Evolutionary conservation across 2,113 vertebrate species (phyloP).

Genomic region (Phrynocephalus versicolor): DNA sequence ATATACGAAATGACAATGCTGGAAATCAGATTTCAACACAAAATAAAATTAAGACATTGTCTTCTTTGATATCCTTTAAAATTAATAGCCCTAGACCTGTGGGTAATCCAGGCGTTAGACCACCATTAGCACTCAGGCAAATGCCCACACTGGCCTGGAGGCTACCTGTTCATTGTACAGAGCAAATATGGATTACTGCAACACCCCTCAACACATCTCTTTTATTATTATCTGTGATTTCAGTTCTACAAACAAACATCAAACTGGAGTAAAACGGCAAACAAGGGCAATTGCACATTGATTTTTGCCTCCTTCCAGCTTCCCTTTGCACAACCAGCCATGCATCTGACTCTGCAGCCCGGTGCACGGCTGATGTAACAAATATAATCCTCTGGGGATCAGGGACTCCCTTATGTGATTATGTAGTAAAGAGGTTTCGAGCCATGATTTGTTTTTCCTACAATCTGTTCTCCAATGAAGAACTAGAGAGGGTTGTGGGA

Average conservation of each 20-base stretch:
- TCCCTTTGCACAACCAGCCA: too few species aligned
- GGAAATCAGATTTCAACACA: not conserved
- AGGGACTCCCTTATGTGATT: too few species aligned
- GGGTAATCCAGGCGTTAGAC: too few species aligned
- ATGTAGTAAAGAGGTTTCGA: too few species aligned
- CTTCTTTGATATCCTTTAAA: not conserved
- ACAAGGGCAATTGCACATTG: too few species aligned
- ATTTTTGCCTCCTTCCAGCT: too few species aligned
- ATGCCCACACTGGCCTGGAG: not conserved
- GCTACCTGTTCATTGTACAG: not conserved
- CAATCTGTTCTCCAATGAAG: not conserved
- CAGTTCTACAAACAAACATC: not conserved
- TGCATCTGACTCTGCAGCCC: too few species aligned
- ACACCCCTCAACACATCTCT: not conserved
- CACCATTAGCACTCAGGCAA: not conserved
- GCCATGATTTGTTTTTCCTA: not conserved
- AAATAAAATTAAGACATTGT: not conserved
- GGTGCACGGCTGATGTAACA: too few species aligned
- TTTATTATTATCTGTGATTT: not conserved
- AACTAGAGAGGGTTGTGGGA: not conserved
- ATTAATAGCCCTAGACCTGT: not conserved
- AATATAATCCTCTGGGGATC: too few species aligned
- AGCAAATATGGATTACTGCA: not conserved
- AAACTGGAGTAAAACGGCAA: too few species aligned
- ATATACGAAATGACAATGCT: not conserved